These are phyloP conservation scores for Elymnias hypermnestra DNA, from an alignment of 1,140 invertebrate genomes.

Conservation along the genomic window DNA sequence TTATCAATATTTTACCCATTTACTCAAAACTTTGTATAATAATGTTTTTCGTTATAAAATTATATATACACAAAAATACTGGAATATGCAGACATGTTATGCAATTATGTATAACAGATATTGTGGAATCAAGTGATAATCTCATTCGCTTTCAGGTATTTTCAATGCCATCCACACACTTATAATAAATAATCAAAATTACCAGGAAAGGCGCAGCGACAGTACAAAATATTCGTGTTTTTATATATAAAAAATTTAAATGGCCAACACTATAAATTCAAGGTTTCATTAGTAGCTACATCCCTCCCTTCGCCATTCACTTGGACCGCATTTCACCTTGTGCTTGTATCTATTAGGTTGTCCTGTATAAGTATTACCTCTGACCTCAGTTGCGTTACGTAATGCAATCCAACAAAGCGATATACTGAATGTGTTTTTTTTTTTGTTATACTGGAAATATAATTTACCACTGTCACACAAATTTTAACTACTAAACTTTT, in stretches of 20 bases:
- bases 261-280: conserved; percentile 9
- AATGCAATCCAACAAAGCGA: not conserved
- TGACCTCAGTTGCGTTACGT: conserved; percentile 1
- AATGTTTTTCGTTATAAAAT: too few relatives aligned
- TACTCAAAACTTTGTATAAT: too few relatives aligned
- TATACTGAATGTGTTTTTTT: not conserved
- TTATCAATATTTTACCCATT: too few relatives aligned
- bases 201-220: not conserved
- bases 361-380: conserved; percentile 8
- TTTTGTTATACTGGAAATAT: too few relatives aligned
- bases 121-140: too few relatives aligned
- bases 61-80: too few relatives aligned
- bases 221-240: conserved; percentile 1
- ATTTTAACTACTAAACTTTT: too few relatives aligned
- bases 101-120: too few relatives aligned
- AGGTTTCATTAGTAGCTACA: conserved; percentile 14
- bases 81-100: too few relatives aligned
- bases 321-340: conserved; percentile 53
- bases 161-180: not conserved
- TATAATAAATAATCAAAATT: not conserved
- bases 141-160: conserved; percentile 5
- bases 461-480: too few relatives aligned
- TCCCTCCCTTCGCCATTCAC: conserved; percentile 37
- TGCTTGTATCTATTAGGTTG: conserved; percentile 9
- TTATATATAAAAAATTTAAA: conserved; percentile 9